Evolutionary conservation across 1,140 invertebrate species (phyloP).

Genomic region (Dolichoris vasculosae): DNA sequence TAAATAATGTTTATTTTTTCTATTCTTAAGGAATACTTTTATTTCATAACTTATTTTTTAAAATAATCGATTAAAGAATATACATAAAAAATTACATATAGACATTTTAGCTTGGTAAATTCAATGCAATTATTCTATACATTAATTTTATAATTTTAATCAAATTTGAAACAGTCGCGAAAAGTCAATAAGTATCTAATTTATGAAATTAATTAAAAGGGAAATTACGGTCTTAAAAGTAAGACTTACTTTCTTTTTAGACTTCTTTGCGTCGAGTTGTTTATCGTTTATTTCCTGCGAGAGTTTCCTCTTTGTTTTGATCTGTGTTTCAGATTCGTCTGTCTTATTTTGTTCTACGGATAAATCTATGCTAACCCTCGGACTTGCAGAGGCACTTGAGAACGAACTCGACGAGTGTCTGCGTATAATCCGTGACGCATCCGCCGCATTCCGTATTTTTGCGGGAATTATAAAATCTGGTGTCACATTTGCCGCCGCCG

Average conservation of each 20-base stretch:
- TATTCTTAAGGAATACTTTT: too few relatives aligned
- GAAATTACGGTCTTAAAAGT: too few relatives aligned
- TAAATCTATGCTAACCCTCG: conserved; percentile 68
- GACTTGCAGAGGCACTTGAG: conserved; percentile 81
- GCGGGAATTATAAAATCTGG: conserved; percentile 77
- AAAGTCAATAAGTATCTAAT: too few relatives aligned
- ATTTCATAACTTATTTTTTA: too few relatives aligned
- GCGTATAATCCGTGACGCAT: conserved; percentile 86
- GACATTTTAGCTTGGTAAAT: too few relatives aligned
- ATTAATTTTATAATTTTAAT: too few relatives aligned
- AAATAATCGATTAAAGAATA: too few relatives aligned
- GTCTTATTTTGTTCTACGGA: conserved; percentile 51
- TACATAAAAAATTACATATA: too few relatives aligned
- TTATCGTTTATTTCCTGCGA: conserved; percentile 40
- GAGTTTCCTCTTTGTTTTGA: conserved; percentile 52
- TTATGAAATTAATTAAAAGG: too few relatives aligned
- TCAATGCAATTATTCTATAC: too few relatives aligned
- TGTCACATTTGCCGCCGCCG: conserved; percentile 54
- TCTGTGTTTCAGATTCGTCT: conserved; percentile 56
- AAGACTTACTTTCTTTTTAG: conserved; percentile 40
- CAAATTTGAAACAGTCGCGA: too few relatives aligned
- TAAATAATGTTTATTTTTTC: too few relatives aligned
- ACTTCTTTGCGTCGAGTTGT: conserved; percentile 24
- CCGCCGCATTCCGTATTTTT: conserved; percentile 77
- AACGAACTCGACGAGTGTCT: conserved; percentile 88